phyloP scores from a whole-genome alignment of 30 jellyfish, hydroid and myxozoan species.

The Phacellophora camtschatica region DNA sequence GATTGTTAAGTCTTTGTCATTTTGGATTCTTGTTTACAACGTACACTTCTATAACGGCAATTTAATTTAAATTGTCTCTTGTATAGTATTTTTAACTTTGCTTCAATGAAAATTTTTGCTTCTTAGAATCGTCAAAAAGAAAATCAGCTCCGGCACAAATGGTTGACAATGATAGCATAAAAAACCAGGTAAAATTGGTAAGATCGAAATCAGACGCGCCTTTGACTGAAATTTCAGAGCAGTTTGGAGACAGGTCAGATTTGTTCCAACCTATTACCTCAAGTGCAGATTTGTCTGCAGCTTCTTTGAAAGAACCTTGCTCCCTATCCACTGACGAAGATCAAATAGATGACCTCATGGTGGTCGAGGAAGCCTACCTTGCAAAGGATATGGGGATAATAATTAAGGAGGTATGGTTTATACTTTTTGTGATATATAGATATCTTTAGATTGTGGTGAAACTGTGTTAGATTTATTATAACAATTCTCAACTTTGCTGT shows the following conservation, averaged over 20 bases:
- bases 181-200: constrained; percentile 32
- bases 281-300: constrained; percentile 22
- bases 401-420: constrained; percentile 34
- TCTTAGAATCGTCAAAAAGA: constrained; percentile 60
- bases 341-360: constrained; percentile 47
- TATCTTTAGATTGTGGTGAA: too few relatives aligned
- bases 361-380: constrained; percentile 78
- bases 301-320: constrained; percentile 42
- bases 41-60: background rate
- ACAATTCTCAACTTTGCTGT: too few relatives aligned
- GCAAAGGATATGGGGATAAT: constrained; percentile 56
- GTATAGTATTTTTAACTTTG: too few relatives aligned
- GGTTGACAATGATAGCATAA: constrained; percentile 37
- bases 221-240: constrained; percentile 25
- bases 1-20: too few relatives aligned
- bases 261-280: constrained; percentile 6
- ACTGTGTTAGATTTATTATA: too few relatives aligned
- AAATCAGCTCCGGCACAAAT: constrained; percentile 73
- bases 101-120: too few relatives aligned
- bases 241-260: background rate
- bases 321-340: background rate
- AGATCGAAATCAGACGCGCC: constrained; percentile 72
- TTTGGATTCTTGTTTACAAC: too few relatives aligned
- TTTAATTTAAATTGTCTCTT: background rate
- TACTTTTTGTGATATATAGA: background rate